Conservation (phyloP, 2,797 vertebrate species). For the Zalophus californianus region DNA sequence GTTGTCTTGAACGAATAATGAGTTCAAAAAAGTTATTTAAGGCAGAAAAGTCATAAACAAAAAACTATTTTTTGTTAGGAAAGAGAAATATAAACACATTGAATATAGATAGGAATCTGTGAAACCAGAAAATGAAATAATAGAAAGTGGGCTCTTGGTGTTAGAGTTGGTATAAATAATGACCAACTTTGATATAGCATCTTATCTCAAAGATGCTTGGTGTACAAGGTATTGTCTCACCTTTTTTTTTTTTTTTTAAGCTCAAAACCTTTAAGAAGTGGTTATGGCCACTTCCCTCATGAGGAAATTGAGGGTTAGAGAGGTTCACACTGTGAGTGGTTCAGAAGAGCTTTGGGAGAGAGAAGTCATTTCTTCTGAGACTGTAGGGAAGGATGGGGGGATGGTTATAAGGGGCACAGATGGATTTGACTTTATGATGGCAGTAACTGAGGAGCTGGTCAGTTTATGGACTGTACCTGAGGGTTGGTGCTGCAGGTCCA, state of each 20-base stretch:
- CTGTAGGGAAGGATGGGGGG: fast-evolving
- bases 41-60: neutral
- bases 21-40: constrained; percentile 41
- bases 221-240: neutral
- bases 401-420: neutral
- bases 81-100: neutral
- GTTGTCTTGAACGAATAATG: neutral
- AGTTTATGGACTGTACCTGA: neutral
- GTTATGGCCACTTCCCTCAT: neutral
- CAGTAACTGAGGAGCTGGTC: neutral
- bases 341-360: neutral
- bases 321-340: neutral
- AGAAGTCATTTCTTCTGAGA: neutral
- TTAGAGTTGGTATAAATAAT: neutral
- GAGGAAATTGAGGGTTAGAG: neutral
- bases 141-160: neutral
- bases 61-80: neutral
- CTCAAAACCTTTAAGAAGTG: constrained; percentile 5
- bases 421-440: neutral
- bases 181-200: neutral
- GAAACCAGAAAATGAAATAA: neutral
- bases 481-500: neutral
- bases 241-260: neutral
- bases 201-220: neutral
- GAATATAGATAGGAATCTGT: neutral